Evolutionary conservation across 2,888 invertebrate species (phyloP).

Genomic region (Ariolimax columbianus): DNA sequence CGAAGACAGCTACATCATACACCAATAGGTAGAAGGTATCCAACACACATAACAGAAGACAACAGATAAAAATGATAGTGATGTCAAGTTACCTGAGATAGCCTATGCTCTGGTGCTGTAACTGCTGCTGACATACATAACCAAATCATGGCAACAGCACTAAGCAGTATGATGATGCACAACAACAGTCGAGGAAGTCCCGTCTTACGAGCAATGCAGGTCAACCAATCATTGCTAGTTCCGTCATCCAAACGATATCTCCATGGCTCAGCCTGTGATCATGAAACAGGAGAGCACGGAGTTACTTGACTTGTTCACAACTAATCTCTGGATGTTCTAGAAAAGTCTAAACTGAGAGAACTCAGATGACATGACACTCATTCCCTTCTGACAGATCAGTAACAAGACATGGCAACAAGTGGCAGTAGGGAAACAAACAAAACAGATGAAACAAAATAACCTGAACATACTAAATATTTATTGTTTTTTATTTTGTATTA

Average conservation of each 20-base stretch:
- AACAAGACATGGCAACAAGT: too few relatives aligned
- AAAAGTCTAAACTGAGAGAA: too few relatives aligned
- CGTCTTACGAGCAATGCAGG: conserved; percentile 79
- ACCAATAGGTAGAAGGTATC: too few relatives aligned
- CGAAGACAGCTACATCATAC: too few relatives aligned
- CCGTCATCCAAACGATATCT: conserved; percentile 41
- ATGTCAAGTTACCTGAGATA: conserved; percentile 44
- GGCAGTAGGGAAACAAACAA: too few relatives aligned
- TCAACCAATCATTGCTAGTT: conserved; percentile 68
- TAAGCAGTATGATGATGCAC: conserved; percentile 79
- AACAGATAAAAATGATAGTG: background rate
- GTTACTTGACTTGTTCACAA: too few relatives aligned
- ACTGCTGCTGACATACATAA: conserved; percentile 79
- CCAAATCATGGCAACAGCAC: conserved; percentile 80
- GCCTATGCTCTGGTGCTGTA: conserved; percentile 74
- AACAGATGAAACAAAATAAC: too few relatives aligned
- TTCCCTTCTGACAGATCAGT: too few relatives aligned
- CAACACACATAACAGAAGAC: background rate
- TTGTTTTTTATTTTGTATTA: too few relatives aligned
- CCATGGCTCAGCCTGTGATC: conserved; percentile 31
- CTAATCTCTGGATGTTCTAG: too few relatives aligned
- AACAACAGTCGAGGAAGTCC: conserved; percentile 80
- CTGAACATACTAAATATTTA: too few relatives aligned
- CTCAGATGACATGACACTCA: too few relatives aligned
- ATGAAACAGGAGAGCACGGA: background rate